Evolutionary conservation across 2,888 invertebrate genomes (phyloP), one percentile per base, ranked within the genome.

Genomic region (Metellina segmentata): DNA sequence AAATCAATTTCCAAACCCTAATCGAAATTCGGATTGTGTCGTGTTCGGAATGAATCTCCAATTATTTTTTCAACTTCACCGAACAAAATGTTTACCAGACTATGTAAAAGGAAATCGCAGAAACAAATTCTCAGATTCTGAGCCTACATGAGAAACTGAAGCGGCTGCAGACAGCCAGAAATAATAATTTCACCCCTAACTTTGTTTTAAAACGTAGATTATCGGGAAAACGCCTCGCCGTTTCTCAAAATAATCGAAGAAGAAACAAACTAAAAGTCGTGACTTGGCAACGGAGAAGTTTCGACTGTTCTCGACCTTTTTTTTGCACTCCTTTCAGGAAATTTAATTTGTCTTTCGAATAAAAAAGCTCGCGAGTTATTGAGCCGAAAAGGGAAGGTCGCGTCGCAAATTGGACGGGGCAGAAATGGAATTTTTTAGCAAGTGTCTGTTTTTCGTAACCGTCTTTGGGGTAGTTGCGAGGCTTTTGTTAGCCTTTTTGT

Each of bases 281-380:
- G 89, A 89, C 89, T 77, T 74, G 49, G 74, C 34, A 81, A 88
- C 61, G 77, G 20, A 71, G 70, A 83, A 82, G 51, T 89, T 89
- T 89, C 77, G n/a, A n/a, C 16, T 52, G 34, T 13, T 52, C 7
- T 16, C 69, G n/a, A 11, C 69, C 7, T 72, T 88, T 53, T 88
- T 53, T 13, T 74, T 34, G 61, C 13, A 13, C 16, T 70, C 34
- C 49, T 19, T 75, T 89, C 70, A 75, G 51, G 82, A 89, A 89
- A 89, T 89, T 89, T 82, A 89, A 89, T 89, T 89, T 89, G 82
- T 77, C 82, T 61, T 34, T 19, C 70, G 89, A 89, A 89, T 77
- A 82, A 82, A 89, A 77, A 34, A 77, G 70, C 77, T 89, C n/a
- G 70, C 82, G 89, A 82, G 82, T 82, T 89, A 89, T 89, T 77